Evolutionary conservation across 2,113 vertebrate species (phyloP).

Genomic region (Sceloporus tristichus): DNA sequence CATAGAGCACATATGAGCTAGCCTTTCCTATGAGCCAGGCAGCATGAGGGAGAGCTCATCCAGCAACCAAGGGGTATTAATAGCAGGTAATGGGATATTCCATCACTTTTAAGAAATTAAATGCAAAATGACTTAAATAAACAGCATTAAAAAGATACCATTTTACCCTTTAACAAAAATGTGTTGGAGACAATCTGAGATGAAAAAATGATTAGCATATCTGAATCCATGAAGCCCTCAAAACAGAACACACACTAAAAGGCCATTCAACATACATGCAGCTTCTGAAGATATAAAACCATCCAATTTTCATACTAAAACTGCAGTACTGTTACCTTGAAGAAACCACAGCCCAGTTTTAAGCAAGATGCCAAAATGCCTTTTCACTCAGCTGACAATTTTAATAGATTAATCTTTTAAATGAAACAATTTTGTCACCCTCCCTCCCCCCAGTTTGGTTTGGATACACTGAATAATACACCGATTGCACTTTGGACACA

Average conservation of each 20-base stretch:
- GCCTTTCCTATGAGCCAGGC: conserved; percentile 42
- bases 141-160: conserved; percentile 53
- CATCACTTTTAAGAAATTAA: conserved; percentile 48
- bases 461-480: not conserved
- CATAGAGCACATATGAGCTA: conserved; percentile 51
- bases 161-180: conserved; percentile 42
- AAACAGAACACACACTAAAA: conserved; percentile 65
- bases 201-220: conserved; percentile 50
- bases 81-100: conserved; percentile 64
- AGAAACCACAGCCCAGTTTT: conserved; percentile 69
- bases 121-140: conserved; percentile 51
- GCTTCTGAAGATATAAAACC: conserved; percentile 65
- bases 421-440: conserved; percentile 44
- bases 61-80: conserved; percentile 57
- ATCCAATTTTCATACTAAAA: conserved; percentile 73
- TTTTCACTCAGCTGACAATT: conserved; percentile 31
- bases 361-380: conserved; percentile 50
- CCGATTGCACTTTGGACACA: not conserved
- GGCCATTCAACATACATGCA: conserved; percentile 68
- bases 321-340: conserved; percentile 79
- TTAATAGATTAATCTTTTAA: conserved; percentile 48
- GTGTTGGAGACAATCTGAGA: conserved; percentile 8
- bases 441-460: not conserved
- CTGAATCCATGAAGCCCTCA: conserved; percentile 41
- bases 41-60: conserved; percentile 71